Evolutionary conservation across 1,140 invertebrate genomes (phyloP), one percentile per base, ranked within the genome.

Genomic region (Drosophila mauritiana): DNA sequence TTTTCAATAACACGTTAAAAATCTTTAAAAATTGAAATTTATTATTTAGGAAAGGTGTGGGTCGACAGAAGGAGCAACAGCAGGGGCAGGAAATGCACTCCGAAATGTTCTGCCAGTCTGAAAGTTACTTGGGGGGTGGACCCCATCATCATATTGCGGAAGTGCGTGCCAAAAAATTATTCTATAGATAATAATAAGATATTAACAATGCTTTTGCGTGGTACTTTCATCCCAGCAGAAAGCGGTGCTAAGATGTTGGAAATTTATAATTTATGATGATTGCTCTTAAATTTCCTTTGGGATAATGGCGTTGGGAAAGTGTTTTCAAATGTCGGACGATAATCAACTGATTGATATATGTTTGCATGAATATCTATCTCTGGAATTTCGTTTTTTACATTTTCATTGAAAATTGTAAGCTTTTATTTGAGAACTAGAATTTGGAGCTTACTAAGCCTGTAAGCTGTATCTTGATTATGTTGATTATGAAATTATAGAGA

Each of bases 11-110:
- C 59, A 69, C 81, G 78, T 69, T 59, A 80, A 80, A 80, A 85
- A 85, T 80, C 81, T 84, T 84, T 80, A 84, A 84, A 84, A 84
- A 84, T 86, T 85, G 81, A 84, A 84, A 84, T 84, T 85, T 85
- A 84, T 84, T 86, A 84, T 84, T 84, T 78, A 84, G 73, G 58
- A 39, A 73, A 13, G 20, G 40, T 43, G 46, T 31, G 45, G 62
- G 59, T 31, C 15, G 20, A 17, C 0, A 17, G 17, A 11, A 12
- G 25, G 37, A n/a, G 42, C 54, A 34, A 46, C 27, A 22, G 25
- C 13, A 31, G 20, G 48, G 55, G 57, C 54, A 72, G 77, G 65
- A 77, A 85, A 77, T 84, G 72, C 77, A 84, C 55, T 77, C 76
- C 77, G 52, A 68, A 74, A 64, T 68, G 42, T 57, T 72, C 45